Evolutionary conservation across 2,113 vertebrate species (phyloP).

Genomic region (Atractosteus spatula): DNA sequence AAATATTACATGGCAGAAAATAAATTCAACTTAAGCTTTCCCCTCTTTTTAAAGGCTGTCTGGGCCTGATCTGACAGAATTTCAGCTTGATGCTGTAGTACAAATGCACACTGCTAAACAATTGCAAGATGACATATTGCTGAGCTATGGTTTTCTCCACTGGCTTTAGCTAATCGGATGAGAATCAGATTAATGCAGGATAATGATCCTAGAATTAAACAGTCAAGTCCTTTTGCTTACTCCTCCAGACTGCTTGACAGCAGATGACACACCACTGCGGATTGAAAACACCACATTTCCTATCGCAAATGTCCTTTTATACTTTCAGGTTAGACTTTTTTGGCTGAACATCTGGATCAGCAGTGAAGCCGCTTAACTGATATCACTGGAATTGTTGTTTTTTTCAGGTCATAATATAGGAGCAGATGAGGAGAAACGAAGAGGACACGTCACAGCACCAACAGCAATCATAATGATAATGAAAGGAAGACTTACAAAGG

Average conservation of each 20-base stretch:
- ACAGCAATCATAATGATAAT: no score
- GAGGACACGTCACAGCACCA: background rate
- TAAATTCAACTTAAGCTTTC: no score
- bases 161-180: slow-evolving; percentile 53
- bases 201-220: slow-evolving; percentile 12
- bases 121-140: slow-evolving; percentile 41
- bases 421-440: background rate
- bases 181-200: slow-evolving; percentile 37
- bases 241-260: background rate
- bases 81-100: background rate
- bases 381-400: background rate
- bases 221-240: background rate
- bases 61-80: no score
- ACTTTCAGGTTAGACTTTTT: background rate
- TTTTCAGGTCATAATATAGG: background rate
- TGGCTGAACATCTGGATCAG: background rate
- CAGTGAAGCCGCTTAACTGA: background rate
- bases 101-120: background rate
- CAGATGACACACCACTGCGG: background rate
- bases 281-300: background rate
- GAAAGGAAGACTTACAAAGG: slow-evolving; percentile 70
- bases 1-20: no score
- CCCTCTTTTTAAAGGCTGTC: no score
- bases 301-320: background rate
- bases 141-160: slow-evolving; percentile 45